Evolutionary conservation across 2,797 vertebrate species (phyloP).

Genomic region (Kryptopterus vitreolus): DNA sequence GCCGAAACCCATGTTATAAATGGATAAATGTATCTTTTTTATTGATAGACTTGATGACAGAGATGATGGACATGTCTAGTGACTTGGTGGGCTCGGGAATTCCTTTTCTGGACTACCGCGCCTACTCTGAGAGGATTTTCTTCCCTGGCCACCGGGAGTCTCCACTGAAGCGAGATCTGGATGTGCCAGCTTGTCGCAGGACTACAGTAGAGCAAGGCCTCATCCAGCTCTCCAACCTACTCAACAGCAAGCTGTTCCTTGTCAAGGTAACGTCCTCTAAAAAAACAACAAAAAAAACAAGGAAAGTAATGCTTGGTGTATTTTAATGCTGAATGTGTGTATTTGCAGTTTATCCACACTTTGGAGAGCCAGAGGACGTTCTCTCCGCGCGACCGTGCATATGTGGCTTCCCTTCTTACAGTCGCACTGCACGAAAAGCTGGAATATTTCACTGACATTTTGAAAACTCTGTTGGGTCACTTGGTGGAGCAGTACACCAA

Average conservation of each 20-base stretch:
- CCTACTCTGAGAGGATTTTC: slow-evolving; percentile 94
- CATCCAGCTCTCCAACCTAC: slow-evolving; percentile 93
- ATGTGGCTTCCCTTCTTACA: slow-evolving; percentile 92
- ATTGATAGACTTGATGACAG: slow-evolving; percentile 92
- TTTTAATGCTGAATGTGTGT: not conserved
- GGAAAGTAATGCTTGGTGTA: not conserved
- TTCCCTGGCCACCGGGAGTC: slow-evolving; percentile 94
- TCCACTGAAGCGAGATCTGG: slow-evolving; percentile 87
- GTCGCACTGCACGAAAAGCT: slow-evolving; percentile 93
- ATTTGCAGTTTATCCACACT: slow-evolving; percentile 91
- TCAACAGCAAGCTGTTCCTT: slow-evolving; percentile 98
- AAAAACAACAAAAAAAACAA: too few species aligned
- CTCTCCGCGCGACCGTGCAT: slow-evolving; percentile 91
- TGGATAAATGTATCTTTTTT: not conserved
- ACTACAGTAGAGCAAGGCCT: slow-evolving; percentile 95
- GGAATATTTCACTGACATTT: slow-evolving; percentile 97
- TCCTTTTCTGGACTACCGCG: slow-evolving; percentile 93
- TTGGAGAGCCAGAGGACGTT: slow-evolving; percentile 95
- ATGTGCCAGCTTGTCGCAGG: slow-evolving; percentile 89
- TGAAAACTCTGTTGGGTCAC: slow-evolving; percentile 92
- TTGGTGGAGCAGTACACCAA: slow-evolving; percentile 95
- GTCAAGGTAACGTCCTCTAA: slow-evolving; percentile 82
- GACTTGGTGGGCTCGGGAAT: slow-evolving; percentile 94
- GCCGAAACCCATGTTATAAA: not conserved
- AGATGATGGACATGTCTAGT: slow-evolving; percentile 98